phyloP scores from a whole-genome alignment of 23 tunicate genomes.

The Halocynthia aurantium region DNA sequence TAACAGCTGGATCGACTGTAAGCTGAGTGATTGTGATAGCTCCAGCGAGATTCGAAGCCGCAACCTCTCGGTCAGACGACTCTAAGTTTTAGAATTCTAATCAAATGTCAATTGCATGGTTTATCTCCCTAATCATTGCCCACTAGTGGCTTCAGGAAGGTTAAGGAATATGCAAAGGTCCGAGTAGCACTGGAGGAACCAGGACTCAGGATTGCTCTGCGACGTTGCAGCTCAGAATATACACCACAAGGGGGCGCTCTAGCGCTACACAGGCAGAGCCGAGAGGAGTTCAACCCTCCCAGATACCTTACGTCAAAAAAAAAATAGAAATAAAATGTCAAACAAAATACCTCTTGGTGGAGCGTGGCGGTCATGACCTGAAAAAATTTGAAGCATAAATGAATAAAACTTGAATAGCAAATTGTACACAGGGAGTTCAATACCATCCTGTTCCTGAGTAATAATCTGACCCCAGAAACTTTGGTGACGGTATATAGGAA shows the following conservation, averaged over 20 bases:
- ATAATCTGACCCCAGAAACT: too few relatives aligned
- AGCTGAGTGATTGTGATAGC: too few relatives aligned
- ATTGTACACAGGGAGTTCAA: background rate
- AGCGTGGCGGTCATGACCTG: slow-evolving; percentile 35
- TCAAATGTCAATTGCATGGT: slow-evolving; percentile 52
- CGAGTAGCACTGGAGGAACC: background rate
- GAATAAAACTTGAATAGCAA: background rate
- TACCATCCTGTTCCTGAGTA: too few relatives aligned
- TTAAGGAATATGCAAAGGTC: slow-evolving; percentile 61
- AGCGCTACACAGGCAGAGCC: slow-evolving; percentile 71
- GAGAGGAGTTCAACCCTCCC: slow-evolving; percentile 16
- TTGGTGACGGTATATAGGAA: too few relatives aligned
- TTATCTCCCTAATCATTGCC: slow-evolving; percentile 51
- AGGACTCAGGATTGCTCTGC: slow-evolving; percentile 10
- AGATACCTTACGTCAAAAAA: background rate
- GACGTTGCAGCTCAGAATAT: slow-evolving; percentile 61
- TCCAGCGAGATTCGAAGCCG: too few relatives aligned
- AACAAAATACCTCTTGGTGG: slow-evolving; percentile 16
- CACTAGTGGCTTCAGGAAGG: slow-evolving; percentile 45
- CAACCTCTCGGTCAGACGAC: too few relatives aligned
- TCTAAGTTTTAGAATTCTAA: too few relatives aligned
- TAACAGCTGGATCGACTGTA: too few relatives aligned
- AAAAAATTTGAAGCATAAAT: background rate
- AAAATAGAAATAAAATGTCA: background rate
- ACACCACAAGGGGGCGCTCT: slow-evolving; percentile 62